Evolutionary conservation across 1,140 invertebrate species (phyloP), one percentile per base, ranked within the genome.

Genomic region (Lepidurus arcticus): DNA sequence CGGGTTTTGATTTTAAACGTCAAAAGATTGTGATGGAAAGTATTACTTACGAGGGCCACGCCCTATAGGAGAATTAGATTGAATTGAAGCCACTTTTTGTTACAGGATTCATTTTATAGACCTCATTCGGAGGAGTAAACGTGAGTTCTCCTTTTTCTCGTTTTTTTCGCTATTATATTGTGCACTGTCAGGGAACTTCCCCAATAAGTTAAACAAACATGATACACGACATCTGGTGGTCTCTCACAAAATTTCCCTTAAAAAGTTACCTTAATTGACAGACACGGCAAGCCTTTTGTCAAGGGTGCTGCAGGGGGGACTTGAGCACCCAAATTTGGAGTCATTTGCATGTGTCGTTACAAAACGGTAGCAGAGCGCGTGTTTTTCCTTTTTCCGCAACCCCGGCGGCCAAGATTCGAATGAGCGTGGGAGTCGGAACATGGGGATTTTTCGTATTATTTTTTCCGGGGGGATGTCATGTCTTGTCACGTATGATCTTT

Each of bases 11-110:
- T 65, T 65, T 65, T 13, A 65, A 65, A 21, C 53, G 53, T 65
- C 53, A 65, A 65, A 65, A 65, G 53, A 65, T 65, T 65, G 53
- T 65, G 53, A 65, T 65, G 53, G 53, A 65, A 65, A 65, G 53
- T 21, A 65, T 65, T 65, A 16, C 53, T 65, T 65, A 65, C 53
- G 21, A 16, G 21, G 53, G 53, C 53, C 53, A 65, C 53, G 53
- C 53, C 53, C 53, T 0, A 21, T 16, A 65, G 5, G 21, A 65
- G 53, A 65, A 65, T 65, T 65, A 65, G 53, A 65, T 65, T 21
- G 53, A 65, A 65, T 65, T 65, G 53, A 65, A n/a, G 53, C 13
- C 53, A 65, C 9, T 13, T 65, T 65, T 7, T 65, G 8, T 65
- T 65, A n/a, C 21, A 13, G 53, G 7, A 16, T 21, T 21, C n/a